phyloP scores from a whole-genome alignment of 2,888 invertebrate genomes.

The Cephus runcator region DNA sequence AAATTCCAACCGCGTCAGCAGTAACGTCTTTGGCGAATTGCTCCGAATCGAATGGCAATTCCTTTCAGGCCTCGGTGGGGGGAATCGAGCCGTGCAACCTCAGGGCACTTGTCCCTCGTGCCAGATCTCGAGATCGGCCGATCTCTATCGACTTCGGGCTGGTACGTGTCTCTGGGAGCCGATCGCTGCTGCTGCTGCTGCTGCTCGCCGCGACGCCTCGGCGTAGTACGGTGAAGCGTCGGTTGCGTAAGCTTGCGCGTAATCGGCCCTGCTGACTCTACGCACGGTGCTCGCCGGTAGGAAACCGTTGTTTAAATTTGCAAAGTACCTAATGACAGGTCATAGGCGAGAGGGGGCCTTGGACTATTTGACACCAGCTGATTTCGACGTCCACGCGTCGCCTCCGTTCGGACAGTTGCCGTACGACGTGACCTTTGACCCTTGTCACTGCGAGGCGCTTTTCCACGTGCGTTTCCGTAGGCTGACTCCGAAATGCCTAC shows the following conservation, averaged over 20 bases:
- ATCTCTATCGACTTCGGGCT: not conserved
- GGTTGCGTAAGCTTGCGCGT: not conserved
- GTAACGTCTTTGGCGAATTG: not conserved
- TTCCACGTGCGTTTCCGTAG: too few relatives aligned
- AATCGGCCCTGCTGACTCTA: not conserved
- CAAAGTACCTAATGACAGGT: conserved; percentile 61
- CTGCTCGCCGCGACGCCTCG: not conserved
- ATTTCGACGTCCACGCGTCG: not conserved
- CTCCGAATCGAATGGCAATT: not conserved
- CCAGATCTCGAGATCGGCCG: not conserved
- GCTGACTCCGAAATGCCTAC: not conserved
- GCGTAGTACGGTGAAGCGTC: not conserved
- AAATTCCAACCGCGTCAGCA: not conserved
- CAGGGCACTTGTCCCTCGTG: not conserved
- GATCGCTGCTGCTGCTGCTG: not conserved
- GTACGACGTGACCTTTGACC: too few relatives aligned
- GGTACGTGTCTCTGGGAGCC: not conserved
- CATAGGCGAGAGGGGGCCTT: conserved; percentile 52
- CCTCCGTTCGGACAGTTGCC: too few relatives aligned
- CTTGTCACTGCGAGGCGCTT: too few relatives aligned
- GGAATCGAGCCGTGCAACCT: not conserved
- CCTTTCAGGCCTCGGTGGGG: not conserved
- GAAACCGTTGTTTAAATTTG: conserved; percentile 62
- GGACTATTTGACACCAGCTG: conserved; percentile 41
- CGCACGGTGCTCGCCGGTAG: conserved; percentile 40